Base-by-base conservation (phyloP, 2,113 vertebrate species). In the Cyrtonyx montezumae region DNA sequence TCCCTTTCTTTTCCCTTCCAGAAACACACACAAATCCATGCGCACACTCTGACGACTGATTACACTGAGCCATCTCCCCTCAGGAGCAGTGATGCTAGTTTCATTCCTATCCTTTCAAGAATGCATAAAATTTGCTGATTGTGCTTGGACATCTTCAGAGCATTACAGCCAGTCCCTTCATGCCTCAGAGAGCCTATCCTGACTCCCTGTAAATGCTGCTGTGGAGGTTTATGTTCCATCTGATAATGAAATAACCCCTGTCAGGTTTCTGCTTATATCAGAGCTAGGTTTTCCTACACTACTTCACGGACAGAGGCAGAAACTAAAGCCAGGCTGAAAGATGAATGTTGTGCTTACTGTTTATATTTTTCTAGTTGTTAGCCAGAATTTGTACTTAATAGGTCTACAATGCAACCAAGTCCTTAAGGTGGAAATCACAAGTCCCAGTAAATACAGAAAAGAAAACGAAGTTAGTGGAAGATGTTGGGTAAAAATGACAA, bases 161-260 rank as follows among this genome's bases (percentile, higher is more conserved):
- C 81, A 89, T 70, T 82, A 68, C 36, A 84, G 61, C 53, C 45
- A 58, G 67, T 66, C 42, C 49, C 62, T 84, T 89, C 79, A 92
- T 79, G 81, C 81, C 82, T 95, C 87, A 84, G 62, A 79, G 67
- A 94, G 48, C n/a, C 45, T 73, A 82, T 53, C 67, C 84, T 84
- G 49, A 78, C 81, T 95, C 84, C 87, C 79, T 79, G 1, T 68
- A 94, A 94, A 82, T 48, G 75, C 81, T 69, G 48, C 3, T 0
- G 30, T 69, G 81, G 78, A 94, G 82, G 21, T 92, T 96, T 94
- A 79, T 95, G 71, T 92, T 94, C 84, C 67, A 53, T 95, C 67
- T 8, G 0, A 79, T 45, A 92, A 55, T 79, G 84, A 87, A 92
- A 93, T 79, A 94, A 92, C 76, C 2, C 4, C 73, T 87, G 87